phyloP scores from a whole-genome alignment of 2,113 vertebrate genomes.

The Daboia siamensis region DNA sequence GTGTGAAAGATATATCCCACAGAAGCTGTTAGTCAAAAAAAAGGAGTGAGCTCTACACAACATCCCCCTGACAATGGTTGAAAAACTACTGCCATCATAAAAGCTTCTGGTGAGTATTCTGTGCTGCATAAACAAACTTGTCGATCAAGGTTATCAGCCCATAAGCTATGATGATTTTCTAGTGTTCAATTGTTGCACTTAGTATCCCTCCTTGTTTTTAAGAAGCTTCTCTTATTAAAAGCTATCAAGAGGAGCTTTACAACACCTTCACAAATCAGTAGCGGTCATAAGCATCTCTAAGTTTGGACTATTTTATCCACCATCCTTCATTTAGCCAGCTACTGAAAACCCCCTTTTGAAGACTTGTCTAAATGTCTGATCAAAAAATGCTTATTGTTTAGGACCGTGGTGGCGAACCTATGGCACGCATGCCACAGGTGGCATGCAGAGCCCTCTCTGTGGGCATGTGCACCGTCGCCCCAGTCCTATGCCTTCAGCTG shows the following conservation, averaged over 20 bases:
- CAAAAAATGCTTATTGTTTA: neutral
- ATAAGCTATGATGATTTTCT: neutral
- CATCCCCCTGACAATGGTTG: neutral
- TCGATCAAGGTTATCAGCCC: neutral
- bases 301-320: neutral
- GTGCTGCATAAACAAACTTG: neutral
- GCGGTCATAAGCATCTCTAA: neutral
- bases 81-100: neutral
- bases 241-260: neutral
- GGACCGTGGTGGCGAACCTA: too few relatives aligned
- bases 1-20: constrained; percentile 1
- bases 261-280: neutral
- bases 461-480: too few relatives aligned
- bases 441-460: too few relatives aligned
- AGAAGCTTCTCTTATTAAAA: neutral
- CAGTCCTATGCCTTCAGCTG: too few relatives aligned
- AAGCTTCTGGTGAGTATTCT: neutral
- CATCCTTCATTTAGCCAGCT: too few relatives aligned
- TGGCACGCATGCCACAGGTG: too few relatives aligned
- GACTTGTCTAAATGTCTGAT: neutral
- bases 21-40: constrained; percentile 40
- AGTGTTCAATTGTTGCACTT: neutral
- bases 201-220: neutral
- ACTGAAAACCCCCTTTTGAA: neutral
- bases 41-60: neutral